Conservation (phyloP, 2,888 invertebrate species). For the Sycophila texana region DNA sequence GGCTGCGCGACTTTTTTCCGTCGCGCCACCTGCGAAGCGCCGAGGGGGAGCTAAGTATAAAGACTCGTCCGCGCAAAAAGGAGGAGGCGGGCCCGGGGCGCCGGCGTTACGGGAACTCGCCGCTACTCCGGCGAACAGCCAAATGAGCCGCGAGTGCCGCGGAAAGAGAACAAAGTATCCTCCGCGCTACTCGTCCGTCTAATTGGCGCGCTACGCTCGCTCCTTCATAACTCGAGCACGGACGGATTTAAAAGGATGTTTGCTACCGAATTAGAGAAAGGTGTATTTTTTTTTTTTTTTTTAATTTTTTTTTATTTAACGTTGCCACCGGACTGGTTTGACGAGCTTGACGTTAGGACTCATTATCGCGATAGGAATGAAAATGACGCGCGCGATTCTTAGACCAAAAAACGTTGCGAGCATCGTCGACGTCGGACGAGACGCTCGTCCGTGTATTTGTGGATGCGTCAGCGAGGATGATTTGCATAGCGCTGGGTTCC, state of each 20-base stretch:
- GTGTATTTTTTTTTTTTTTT: too few species aligned
- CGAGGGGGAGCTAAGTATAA: too few species aligned
- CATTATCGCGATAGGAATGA: slow-evolving; percentile 45
- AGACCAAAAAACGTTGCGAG: slow-evolving; percentile 31
- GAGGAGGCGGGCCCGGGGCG: too few species aligned
- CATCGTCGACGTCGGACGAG: not conserved
- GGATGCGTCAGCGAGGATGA: slow-evolving; percentile 49
- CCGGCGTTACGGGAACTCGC: not conserved
- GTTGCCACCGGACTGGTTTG: not conserved
- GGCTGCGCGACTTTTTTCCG: not conserved
- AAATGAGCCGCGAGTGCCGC: too few species aligned
- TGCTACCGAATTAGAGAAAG: too few species aligned
- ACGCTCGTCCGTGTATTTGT: not conserved
- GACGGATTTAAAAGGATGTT: too few species aligned
- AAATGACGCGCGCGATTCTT: slow-evolving; percentile 43
- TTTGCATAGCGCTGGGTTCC: slow-evolving; percentile 53
- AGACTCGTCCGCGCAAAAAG: too few species aligned
- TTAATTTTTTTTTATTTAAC: too few species aligned
- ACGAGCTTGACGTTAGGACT: not conserved
- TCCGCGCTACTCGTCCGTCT: too few species aligned
- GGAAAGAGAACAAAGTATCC: too few species aligned
- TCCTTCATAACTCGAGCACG: too few species aligned
- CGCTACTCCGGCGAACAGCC: not conserved
- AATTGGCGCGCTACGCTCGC: too few species aligned
- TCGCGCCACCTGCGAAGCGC: slow-evolving; percentile 10